Conservation (phyloP, 2,888 invertebrate genomes). For the Chromoteleia sp. region DNA sequence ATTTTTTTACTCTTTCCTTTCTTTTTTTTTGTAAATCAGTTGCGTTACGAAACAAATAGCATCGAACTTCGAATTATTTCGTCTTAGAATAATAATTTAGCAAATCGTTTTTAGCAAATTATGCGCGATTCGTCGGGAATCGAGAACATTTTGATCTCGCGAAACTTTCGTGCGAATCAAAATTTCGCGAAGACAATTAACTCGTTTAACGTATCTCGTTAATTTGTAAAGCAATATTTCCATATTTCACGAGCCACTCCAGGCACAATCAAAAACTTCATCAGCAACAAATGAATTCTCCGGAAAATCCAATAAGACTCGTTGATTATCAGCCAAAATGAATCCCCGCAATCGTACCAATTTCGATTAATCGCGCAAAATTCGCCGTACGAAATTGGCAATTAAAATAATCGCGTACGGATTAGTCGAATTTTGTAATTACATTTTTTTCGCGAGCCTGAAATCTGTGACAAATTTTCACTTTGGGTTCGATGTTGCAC, state of each 20-base stretch:
- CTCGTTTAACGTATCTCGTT: conserved; percentile 30
- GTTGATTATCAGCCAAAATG: conserved; percentile 54
- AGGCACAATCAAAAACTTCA: conserved; percentile 52
- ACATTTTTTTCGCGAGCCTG: too few relatives aligned
- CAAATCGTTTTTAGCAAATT: neutral
- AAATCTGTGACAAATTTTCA: neutral
- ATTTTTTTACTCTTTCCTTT: too few relatives aligned
- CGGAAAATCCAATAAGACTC: conserved; percentile 55
- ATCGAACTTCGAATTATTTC: too few relatives aligned
- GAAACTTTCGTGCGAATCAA: conserved; percentile 23
- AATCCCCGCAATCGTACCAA: conserved; percentile 52
- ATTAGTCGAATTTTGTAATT: conserved; percentile 6
- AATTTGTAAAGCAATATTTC: conserved; percentile 53
- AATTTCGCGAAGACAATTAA: conserved; percentile 25
- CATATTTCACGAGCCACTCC: conserved; percentile 14
- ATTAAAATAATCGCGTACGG: conserved; percentile 40
- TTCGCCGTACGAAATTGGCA: conserved; percentile 30
- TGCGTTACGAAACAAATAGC: too few relatives aligned
- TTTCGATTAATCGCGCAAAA: conserved; percentile 57
- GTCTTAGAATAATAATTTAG: too few relatives aligned
- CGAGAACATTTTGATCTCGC: neutral
- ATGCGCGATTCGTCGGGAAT: conserved; percentile 14
- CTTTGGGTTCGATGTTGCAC: neutral
- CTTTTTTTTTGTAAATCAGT: too few relatives aligned
- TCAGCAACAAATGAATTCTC: conserved; percentile 51